Evolutionary conservation across 2,113 vertebrate genomes (phyloP), one percentile per base, ranked within the genome.

Genomic region (Ictidomys tridecemlineatus): DNA sequence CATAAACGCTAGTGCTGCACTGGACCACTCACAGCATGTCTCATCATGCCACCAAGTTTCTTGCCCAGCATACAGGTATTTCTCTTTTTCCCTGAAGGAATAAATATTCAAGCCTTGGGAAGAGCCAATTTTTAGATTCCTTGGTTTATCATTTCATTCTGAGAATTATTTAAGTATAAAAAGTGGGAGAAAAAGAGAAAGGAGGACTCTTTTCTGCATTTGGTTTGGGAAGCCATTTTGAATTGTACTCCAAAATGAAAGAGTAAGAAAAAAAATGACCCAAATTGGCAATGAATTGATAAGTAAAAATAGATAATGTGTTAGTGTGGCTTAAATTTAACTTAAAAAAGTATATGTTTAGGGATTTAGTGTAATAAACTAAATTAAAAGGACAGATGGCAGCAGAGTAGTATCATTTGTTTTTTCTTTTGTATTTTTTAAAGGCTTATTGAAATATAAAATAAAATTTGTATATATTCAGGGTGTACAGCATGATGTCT

Each of bases 251-350:
- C 53, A 73, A 24, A 87, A 48, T 5, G 28, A 80, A 74, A 63
- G 32, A 24, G 8, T 8, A 20, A 17, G 12, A 17, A 45, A 5
- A 61, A 76, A 32, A 85, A 37, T 30, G 39, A 65, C 8, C 42
- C 51, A 86, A 79, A 85, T 3, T 74, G n/a, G 70, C 8, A 65
- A 88, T 28, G 2, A 20, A 94, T 13, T 28, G 86, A 86, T 89
- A 85, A 95, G 30, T 56, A 95, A 97, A 80, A 65, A 34, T 67
- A 96, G 18, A 3, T 14, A 56, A 28, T 70, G 61, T 91, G 14
- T 16, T 95, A 90, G 51, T 67, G 1, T 12, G 48, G 1, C 24
- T 96, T 92, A 70, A 92, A 94, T 93, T 95, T 89, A 92, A 91
- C 9, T 67, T 34, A 34, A 22, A 45, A 96, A 70, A 67, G 95